Evolutionary conservation across 2,113 vertebrate species (phyloP).

Genomic region (Chloebia gouldiae): DNA sequence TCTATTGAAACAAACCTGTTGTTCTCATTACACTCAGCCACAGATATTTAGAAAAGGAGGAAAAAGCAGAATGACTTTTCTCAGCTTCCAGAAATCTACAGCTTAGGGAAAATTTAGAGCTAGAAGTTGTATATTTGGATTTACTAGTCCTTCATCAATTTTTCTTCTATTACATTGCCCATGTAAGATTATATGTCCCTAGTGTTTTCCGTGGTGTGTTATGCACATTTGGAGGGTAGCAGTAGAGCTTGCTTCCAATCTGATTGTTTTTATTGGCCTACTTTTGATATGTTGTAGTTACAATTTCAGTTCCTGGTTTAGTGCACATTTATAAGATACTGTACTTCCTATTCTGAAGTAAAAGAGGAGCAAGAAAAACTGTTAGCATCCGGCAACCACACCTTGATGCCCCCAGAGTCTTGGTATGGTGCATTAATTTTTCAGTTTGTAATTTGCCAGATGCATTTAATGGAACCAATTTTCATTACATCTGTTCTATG

Average conservation of each 20-base stretch:
- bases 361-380: neutral
- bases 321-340: neutral
- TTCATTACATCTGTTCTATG: conserved; percentile 82
- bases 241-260: neutral
- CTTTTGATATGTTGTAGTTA: neutral
- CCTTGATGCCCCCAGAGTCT: conserved; percentile 77
- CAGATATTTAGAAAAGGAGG: neutral
- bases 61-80: neutral
- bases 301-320: conserved; percentile 1
- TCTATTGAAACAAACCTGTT: neutral
- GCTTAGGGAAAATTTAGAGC: neutral
- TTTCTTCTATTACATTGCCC: neutral
- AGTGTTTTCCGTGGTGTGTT: neutral
- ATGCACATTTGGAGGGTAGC: neutral
- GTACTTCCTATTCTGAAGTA: conserved; percentile 25
- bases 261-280: neutral
- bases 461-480: conserved; percentile 84
- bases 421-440: conserved; percentile 78
- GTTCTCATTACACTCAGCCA: neutral
- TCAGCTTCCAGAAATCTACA: neutral
- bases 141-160: neutral
- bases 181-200: neutral
- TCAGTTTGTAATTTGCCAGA: conserved; percentile 82
- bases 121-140: neutral
- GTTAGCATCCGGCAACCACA: conserved; percentile 73